Evolutionary conservation across 2,113 vertebrate genomes (phyloP).

Genomic region (Electrona antarctica): DNA sequence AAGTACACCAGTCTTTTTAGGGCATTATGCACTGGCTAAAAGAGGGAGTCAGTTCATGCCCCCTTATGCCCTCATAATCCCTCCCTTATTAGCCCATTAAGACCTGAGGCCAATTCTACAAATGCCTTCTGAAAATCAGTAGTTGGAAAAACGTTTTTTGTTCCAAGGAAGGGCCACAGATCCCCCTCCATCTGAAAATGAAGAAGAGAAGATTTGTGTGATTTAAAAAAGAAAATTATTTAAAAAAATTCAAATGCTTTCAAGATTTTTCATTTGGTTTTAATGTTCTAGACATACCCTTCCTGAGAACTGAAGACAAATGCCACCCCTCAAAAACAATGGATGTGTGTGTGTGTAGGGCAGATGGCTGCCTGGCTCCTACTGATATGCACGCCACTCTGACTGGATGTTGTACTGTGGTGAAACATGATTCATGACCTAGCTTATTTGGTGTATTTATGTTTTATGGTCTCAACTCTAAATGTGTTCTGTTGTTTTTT

Average conservation of each 20-base stretch:
- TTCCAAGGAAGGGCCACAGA: too few relatives aligned
- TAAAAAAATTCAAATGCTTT: too few relatives aligned
- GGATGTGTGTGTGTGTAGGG: conserved; percentile 49
- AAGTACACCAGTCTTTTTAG: conserved; percentile 17
- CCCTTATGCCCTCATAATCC: conserved; percentile 38
- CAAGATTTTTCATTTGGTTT: too few relatives aligned
- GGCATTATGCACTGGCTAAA: background rate
- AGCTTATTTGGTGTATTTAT: background rate
- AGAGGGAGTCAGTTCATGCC: conserved; percentile 49
- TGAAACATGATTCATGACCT: conserved; percentile 1
- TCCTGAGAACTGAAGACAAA: conserved; percentile 62
- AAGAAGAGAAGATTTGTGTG: too few relatives aligned
- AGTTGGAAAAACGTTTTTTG: too few relatives aligned
- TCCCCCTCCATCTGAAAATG: too few relatives aligned
- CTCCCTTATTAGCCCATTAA: conserved; percentile 1
- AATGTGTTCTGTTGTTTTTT: conserved; percentile 1
- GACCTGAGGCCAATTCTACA: too few relatives aligned
- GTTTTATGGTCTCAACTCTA: background rate
- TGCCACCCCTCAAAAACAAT: conserved; percentile 58
- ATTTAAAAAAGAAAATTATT: too few relatives aligned
- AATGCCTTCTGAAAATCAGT: too few relatives aligned
- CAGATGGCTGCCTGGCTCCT: conserved; percentile 32
- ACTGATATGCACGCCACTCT: conserved; percentile 30
- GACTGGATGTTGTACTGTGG: conserved; percentile 34
- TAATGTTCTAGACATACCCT: conserved; percentile 12